Evolutionary conservation across 2,113 vertebrate genomes (phyloP), one percentile per base, ranked within the genome.

Genomic region (Hippopotamus amphibius): DNA sequence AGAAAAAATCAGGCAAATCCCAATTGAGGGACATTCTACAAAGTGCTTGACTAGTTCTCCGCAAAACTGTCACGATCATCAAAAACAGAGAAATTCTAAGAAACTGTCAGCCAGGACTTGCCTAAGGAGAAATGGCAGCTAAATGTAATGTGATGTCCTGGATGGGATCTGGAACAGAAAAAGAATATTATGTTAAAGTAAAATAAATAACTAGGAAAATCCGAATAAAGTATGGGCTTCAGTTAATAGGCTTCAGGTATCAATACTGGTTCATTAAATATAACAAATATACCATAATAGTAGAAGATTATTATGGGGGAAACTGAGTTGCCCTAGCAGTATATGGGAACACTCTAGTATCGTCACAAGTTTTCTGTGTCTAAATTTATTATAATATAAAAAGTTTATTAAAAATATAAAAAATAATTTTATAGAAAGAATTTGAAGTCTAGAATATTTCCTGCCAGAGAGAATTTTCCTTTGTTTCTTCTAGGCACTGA

Each of bases 381-480:
- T 87, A 57, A 65, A 71, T n/a, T 30, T 87, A 86, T 80, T 80
- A 1, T 61, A 79, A 87, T 66, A 95, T 66, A 11, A 88, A 74
- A 89, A 68, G n/a, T 91, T 79, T 69, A 55, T 53, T 63, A 69
- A 43, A 72, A 84, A 53, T 61, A 74, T 13, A 28, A 59, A 86
- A 41, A 48, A 26, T 48, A 77, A 48, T 21, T 55, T 80, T 72
- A 22, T 46, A 81, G 30, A 46, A 87, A 80, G 15, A 87, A 46
- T 55, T 80, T 30, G 65, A 55, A 92, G 43, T 72, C 28, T 72
- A 68, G 1, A 3, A 21, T 69, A 48, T 92, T 46, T 81, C 74
- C n/a, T 95, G 69, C 41, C 43, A 65, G 74, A 61, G 16, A 72
- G n/a, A 16, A 80, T 95, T 92, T 94, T 87, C 16, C 50, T 82